phyloP scores from a whole-genome alignment of 2,113 vertebrate genomes.

The Istiophorus platypterus region DNA sequence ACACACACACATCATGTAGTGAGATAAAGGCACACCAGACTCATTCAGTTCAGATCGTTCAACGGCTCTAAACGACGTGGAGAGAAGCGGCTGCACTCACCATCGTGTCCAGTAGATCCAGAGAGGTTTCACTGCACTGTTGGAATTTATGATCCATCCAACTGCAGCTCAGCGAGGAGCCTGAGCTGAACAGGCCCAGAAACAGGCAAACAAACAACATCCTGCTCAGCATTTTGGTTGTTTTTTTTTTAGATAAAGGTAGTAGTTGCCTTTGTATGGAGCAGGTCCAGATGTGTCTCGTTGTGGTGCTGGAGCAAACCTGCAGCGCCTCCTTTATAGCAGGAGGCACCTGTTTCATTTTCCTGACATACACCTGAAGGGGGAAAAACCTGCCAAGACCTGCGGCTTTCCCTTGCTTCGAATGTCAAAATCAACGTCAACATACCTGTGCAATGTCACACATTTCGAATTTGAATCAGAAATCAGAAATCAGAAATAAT shows the following conservation, averaged over 20 bases:
- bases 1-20: neutral
- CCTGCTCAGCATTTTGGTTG: slow-evolving; percentile 46
- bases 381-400: neutral
- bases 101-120: slow-evolving; percentile 61
- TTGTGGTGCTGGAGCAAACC: slow-evolving; percentile 14
- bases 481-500: neutral
- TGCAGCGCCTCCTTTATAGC: slow-evolving; percentile 18
- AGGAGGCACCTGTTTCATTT: slow-evolving; percentile 31
- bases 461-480: slow-evolving; percentile 4
- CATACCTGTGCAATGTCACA: neutral
- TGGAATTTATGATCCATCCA: slow-evolving; percentile 73
- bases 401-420: neutral
- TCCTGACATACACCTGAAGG: neutral
- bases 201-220: slow-evolving; percentile 51
- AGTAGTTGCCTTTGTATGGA: neutral
- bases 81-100: slow-evolving; percentile 47
- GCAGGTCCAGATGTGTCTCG: neutral
- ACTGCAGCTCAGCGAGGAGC: slow-evolving; percentile 61
- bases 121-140: slow-evolving; percentile 39
- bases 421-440: neutral
- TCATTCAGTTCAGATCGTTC: neutral
- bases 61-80: neutral
- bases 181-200: slow-evolving; percentile 39
- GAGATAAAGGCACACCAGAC: neutral
- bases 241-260: neutral